Conservation (phyloP, 2,113 vertebrate genomes). For the Lontra canadensis region DNA sequence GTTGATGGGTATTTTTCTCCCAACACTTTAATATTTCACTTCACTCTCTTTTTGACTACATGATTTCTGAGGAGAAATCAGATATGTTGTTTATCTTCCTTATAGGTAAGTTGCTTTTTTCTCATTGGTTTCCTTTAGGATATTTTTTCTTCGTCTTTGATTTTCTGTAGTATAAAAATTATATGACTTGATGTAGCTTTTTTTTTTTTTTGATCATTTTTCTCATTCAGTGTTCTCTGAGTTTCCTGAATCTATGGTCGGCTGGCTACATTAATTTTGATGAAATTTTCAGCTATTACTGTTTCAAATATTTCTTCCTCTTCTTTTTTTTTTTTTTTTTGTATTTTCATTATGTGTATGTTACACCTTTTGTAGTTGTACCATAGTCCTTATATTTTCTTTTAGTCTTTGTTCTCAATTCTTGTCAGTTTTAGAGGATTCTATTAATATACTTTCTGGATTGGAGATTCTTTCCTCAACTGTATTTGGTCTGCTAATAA, state of each 20-base stretch:
- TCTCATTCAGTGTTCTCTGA: background rate
- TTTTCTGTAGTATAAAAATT: background rate
- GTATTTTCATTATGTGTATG: background rate
- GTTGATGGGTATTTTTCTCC: background rate
- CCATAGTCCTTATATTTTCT: background rate
- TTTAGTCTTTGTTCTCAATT: background rate
- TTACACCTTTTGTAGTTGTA: background rate
- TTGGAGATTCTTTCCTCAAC: background rate
- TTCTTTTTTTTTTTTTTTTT: background rate
- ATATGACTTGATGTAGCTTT: background rate
- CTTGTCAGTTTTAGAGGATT: background rate
- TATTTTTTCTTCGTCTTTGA: background rate
- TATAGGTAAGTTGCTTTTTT: background rate
- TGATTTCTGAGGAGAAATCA: background rate
- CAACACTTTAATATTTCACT: background rate
- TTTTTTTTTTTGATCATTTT: background rate
- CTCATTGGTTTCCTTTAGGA: background rate
- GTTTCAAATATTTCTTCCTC: background rate
- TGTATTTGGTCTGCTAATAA: background rate
- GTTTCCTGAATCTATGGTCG: background rate
- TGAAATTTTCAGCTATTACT: background rate
- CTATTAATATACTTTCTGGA: background rate
- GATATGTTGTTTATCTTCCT: background rate
- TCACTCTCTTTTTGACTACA: background rate
- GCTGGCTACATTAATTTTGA: background rate